Base-by-base conservation (phyloP, 1,140 invertebrate species). In the Leptopilina boulardi region DNA sequence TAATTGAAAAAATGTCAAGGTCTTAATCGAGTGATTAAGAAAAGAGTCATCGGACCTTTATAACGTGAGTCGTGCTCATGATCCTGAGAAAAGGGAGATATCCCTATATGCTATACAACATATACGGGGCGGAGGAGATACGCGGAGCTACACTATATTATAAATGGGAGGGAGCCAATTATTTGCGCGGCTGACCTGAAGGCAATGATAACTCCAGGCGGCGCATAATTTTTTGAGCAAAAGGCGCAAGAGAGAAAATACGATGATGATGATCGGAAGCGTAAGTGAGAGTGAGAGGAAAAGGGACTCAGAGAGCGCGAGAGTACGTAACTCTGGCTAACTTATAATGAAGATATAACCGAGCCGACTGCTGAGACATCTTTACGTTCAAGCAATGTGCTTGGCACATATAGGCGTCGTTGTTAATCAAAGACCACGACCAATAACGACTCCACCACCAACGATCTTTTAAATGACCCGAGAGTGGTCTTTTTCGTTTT, bases 291-390 rank as follows among this genome's bases (percentile, higher is more conserved):
- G 51, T 13, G 38, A n/a, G 71, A 78, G 18, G 73, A 26, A 15
- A 72, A 72, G 71, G 23, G n/a, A n/a, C n/a, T 4, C 38, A 23
- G 71, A 71, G 38, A 73, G 38, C 66, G n/a, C n/a, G n/a, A n/a
- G n/a, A 89, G 85, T 89, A 87, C 87, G 88, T 89, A 89, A 89
- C 84, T 89, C 83, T 87, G 82, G 76, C 80, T 80, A 74, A 78
- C 83, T 89, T 87, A 86, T 91, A 91, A 91, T 90, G 88, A 90
- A 91, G 89, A 91, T 90, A 89, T 88, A 90, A 90, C 88, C 86
- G 84, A 87, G 84, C 80, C 82, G 80, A 86, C 80, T 82, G 84
- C 80, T 85, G 86, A 91, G 88, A 91, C 89, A 91, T 90, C 88
- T 90, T 90, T 90, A 90, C 88, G 88, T 89, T 74, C 83, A 79